phyloP scores from a whole-genome alignment of 2,797 vertebrate genomes.

The Liparis tanakae region DNA sequence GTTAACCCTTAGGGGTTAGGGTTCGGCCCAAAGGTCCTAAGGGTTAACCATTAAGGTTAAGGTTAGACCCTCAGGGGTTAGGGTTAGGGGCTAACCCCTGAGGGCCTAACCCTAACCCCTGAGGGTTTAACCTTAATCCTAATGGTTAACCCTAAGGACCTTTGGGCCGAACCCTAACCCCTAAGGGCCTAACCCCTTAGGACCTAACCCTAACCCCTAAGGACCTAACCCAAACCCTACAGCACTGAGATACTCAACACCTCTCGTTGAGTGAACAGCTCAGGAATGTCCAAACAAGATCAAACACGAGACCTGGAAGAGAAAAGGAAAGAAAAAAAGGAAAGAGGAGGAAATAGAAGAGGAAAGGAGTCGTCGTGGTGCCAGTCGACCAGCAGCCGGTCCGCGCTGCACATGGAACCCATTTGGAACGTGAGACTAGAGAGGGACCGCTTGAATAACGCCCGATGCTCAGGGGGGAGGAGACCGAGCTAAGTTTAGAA shows the following conservation, averaged over 20 bases:
- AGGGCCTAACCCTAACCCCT: no score
- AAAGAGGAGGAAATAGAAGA: not conserved
- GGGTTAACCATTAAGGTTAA: no score
- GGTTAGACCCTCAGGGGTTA: no score
- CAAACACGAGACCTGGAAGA: not conserved
- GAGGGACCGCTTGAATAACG: conserved; percentile 43
- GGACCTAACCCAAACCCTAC: no score
- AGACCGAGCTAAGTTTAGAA: conserved; percentile 15
- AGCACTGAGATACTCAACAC: not conserved
- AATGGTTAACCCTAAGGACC: no score
- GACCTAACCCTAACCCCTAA: no score
- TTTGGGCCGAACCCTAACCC: no score
- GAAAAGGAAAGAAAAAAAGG: not conserved
- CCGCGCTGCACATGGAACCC: conserved; percentile 69
- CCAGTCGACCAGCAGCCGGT: conserved; percentile 45
- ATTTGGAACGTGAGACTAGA: conserved; percentile 70
- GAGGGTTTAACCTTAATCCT: no score
- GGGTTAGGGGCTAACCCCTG: no score
- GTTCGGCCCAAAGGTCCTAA: no score
- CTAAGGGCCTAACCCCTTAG: no score
- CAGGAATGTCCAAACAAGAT: not conserved
- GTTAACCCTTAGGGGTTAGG: no score
- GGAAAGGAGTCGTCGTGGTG: conserved; percentile 28
- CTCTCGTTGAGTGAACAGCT: not conserved
- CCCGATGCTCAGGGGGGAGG: conserved; percentile 25